Evolutionary conservation across 2,113 vertebrate species (phyloP), one percentile per base, ranked within the genome.

Genomic region (Tetraodon nigroviridis): DNA sequence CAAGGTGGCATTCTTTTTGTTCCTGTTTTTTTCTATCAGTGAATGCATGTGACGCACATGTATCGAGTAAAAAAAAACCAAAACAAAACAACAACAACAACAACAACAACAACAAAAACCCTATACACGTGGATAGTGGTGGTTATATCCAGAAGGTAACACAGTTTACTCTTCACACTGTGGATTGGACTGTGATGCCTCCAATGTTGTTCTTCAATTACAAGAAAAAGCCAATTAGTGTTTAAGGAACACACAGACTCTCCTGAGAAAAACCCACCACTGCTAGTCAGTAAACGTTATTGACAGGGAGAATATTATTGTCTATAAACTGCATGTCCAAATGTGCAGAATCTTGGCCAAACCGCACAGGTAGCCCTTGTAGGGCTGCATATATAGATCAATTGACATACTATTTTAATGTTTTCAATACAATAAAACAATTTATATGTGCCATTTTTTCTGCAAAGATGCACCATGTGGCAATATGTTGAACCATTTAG

Each of bases 101-200:
- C n/a, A n/a, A n/a, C n/a, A n/a, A n/a, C n/a, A n/a, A n/a, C n/a
- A n/a, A n/a, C n/a, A n/a, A n/a, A n/a, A n/a, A n/a, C n/a, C n/a
- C 60, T 37, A 37, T 27, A 27, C 24, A 61, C 67, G 71, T 52
- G 67, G 42, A 56, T 64, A 55, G n/a, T 61, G 69, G 68, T 51
- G 29, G 64, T 64, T 61, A 54, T 66, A 48, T 64, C 45, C 57
- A 24, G 46, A 56, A 37, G 53, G 14, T 4, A 47, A 78, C 66
- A 71, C 45, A 78, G 71, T 73, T 75, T 82, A 71, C 77, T 69
- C 67, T 74, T n/a, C n/a, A 80, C 71, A 62, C 55, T 73, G 67
- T 77, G 55, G 48, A 54, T 80, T 80, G 61, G 6, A 17, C 27
- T 52, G 10, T 53, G 82, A 80, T 69, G 55, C 53, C 41, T 51